phyloP scores from a whole-genome alignment of 2,888 invertebrate species.

The Pseudoips prasinana region DNA sequence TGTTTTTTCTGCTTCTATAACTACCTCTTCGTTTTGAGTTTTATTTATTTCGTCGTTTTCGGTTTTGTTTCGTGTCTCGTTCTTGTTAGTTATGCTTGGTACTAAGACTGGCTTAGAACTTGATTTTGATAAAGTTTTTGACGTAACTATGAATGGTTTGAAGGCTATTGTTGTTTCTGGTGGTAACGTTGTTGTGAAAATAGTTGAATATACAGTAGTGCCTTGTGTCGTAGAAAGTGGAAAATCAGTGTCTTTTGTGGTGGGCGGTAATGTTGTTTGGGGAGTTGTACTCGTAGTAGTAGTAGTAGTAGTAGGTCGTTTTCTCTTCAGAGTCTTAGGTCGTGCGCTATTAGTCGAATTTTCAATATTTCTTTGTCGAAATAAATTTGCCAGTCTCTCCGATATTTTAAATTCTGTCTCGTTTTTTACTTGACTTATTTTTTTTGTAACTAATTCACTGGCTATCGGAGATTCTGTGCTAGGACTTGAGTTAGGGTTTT shows the following conservation, averaged over 20 bases:
- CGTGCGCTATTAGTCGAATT: slow-evolving; percentile 48
- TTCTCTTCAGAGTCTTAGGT: slow-evolving; percentile 59
- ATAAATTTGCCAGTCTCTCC: slow-evolving; percentile 54
- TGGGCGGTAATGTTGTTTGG: slow-evolving; percentile 13
- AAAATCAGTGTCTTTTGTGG: slow-evolving; percentile 13
- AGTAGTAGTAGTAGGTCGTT: slow-evolving; percentile 73
- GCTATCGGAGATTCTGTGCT: slow-evolving; percentile 53
- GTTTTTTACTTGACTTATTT: slow-evolving; percentile 39
- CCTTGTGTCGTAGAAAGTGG: slow-evolving; percentile 21
- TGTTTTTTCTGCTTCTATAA: slow-evolving; percentile 81
- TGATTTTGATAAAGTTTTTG: slow-evolving; percentile 70
- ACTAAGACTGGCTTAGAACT: slow-evolving; percentile 50
- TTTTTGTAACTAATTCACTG: slow-evolving; percentile 47
- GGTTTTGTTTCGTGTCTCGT: slow-evolving; percentile 45
- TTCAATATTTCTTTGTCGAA: slow-evolving; percentile 50
- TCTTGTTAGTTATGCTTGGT: slow-evolving; percentile 37
- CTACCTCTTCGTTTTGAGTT: slow-evolving; percentile 75
- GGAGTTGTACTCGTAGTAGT: slow-evolving; percentile 48
- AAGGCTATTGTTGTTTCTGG: slow-evolving; percentile 42
- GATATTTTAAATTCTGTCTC: slow-evolving; percentile 48
- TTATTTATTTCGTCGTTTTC: slow-evolving; percentile 1
- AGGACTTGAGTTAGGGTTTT: slow-evolving; percentile 46
- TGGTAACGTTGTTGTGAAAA: slow-evolving; percentile 29
- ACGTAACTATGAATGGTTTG: slow-evolving; percentile 63
- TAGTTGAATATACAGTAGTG: slow-evolving; percentile 28